Percentiles rank a stretch among this genome's conserved stretches.
phyloP scores from a whole-genome alignment of 2,113 vertebrate genomes.

The Saccopteryx leptura region DNA sequence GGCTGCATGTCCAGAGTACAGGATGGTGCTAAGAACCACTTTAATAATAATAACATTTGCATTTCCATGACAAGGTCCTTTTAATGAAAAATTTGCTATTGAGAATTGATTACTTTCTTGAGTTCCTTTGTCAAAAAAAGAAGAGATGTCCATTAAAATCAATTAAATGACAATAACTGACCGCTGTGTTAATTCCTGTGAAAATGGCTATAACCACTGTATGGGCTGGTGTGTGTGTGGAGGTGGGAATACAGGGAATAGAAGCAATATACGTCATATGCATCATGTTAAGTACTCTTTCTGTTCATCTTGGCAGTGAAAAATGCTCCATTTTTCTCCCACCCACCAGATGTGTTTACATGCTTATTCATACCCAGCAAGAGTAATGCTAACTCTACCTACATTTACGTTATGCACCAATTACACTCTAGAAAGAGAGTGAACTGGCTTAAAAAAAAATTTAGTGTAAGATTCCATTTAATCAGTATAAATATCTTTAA shows the following conservation, averaged over 20 bases:
- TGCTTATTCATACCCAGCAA: neutral
- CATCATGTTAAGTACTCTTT: neutral
- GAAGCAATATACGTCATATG: neutral
- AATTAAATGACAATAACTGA: neutral
- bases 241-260: neutral
- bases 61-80: neutral
- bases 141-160: constrained; percentile 51
- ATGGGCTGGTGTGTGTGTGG: neutral
- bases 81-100: neutral
- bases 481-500: neutral
- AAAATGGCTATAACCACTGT: constrained; percentile 16
- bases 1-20: neutral
- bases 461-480: constrained; percentile 48
- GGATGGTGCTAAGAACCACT: neutral
- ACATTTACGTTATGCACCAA: neutral
- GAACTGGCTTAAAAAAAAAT: neutral
- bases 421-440: neutral
- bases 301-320: neutral
- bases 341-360: neutral
- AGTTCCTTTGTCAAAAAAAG: constrained; percentile 43
- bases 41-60: neutral
- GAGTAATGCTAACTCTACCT: neutral
- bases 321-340: neutral
- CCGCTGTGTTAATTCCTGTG: constrained; percentile 30
- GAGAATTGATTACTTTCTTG: neutral